phyloP scores from a whole-genome alignment of 2,888 invertebrate species.

The Drosophila greeni region DNA sequence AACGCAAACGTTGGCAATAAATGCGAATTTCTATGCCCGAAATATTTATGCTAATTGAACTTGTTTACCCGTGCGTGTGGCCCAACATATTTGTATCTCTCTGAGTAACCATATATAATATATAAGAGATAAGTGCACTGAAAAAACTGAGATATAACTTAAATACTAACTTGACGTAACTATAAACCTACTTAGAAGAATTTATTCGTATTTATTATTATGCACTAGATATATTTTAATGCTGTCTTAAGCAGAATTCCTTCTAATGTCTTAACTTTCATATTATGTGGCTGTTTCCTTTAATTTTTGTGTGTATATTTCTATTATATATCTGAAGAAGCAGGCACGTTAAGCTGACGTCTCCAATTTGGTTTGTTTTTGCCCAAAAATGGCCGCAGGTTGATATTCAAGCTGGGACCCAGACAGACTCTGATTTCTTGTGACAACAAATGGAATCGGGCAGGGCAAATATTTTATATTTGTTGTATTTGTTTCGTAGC shows the following conservation, averaged over 20 bases:
- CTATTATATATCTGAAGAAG: neutral
- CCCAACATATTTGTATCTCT: slow-evolving; percentile 37
- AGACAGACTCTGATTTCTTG: slow-evolving; percentile 59
- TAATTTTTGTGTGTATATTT: neutral
- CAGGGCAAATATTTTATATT: slow-evolving; percentile 68
- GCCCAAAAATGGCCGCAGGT: slow-evolving; percentile 60
- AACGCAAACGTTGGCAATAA: slow-evolving; percentile 72
- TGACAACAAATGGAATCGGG: slow-evolving; percentile 58
- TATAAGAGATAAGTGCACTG: slow-evolving; percentile 20
- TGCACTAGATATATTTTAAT: neutral
- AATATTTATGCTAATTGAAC: slow-evolving; percentile 72
- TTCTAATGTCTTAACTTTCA: neutral
- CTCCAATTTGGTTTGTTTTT: slow-evolving; percentile 64
- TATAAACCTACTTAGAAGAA: too few relatives aligned
- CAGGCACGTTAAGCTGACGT: slow-evolving; percentile 61
- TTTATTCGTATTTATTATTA: neutral
- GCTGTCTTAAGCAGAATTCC: neutral
- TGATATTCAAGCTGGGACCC: slow-evolving; percentile 29
- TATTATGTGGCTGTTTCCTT: neutral
- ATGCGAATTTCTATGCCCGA: slow-evolving; percentile 61
- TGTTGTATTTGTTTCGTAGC: slow-evolving; percentile 61
- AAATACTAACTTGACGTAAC: too few relatives aligned
- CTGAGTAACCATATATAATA: slow-evolving; percentile 17
- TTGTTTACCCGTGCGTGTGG: slow-evolving; percentile 68
- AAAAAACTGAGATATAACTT: neutral